Evolutionary conservation across 2,797 vertebrate genomes (phyloP).

Genomic region (Sitta carolinensis): DNA sequence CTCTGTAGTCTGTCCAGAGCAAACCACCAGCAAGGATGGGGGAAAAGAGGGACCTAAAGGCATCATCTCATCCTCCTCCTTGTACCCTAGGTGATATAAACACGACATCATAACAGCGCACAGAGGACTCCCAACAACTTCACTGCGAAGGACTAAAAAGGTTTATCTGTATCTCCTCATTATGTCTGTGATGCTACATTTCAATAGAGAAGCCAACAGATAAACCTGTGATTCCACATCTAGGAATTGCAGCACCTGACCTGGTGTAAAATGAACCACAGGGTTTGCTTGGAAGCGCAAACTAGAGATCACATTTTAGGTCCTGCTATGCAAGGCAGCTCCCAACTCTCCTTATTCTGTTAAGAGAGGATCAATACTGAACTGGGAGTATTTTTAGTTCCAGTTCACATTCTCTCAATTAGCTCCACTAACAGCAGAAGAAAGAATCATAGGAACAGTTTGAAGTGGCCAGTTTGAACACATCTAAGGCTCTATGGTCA

Average conservation of each 20-base stretch:
- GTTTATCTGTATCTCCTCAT: background rate
- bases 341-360: background rate
- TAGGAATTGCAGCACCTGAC: background rate
- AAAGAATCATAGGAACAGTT: background rate
- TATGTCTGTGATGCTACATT: background rate
- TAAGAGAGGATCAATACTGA: constrained; percentile 19
- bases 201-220: background rate
- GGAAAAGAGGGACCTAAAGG: background rate
- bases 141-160: background rate
- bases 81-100: background rate
- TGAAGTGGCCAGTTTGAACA: constrained; percentile 5
- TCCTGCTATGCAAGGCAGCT: background rate
- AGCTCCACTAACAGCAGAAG: background rate
- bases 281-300: background rate
- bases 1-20: background rate
- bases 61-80: background rate
- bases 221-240: background rate
- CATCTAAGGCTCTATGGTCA: background rate
- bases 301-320: background rate
- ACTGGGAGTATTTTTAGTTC: constrained; percentile 11
- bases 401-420: background rate
- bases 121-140: background rate
- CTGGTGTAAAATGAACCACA: background rate
- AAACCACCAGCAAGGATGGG: background rate
- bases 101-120: background rate